These are phyloP conservation scores for Lordiphosa stackelbergi DNA, from an alignment of 1,140 invertebrate genomes.

Conservation along the genomic window DNA sequence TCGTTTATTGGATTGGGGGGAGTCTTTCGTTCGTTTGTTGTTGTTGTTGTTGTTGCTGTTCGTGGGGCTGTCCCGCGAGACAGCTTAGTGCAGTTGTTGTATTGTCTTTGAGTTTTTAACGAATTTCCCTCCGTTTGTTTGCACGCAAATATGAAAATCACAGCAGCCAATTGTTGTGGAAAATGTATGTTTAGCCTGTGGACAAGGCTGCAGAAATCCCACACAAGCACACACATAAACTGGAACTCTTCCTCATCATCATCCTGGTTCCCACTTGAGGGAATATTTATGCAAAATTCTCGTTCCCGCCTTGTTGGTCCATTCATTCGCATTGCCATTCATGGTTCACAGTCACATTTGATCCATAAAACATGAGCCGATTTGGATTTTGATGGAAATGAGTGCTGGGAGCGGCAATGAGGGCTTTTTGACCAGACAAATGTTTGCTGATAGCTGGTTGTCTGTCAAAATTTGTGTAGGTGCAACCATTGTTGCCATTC, in stretches of 20 bases:
- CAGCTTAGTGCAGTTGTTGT: conserved; percentile 50
- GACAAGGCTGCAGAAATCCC: conserved; percentile 38
- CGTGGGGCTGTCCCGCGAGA: conserved; percentile 54
- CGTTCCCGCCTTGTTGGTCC: conserved; percentile 3
- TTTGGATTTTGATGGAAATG: conserved; percentile 19
- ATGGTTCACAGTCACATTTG: conserved; percentile 47
- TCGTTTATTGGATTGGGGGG: conserved; percentile 50
- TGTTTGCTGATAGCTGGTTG: no score
- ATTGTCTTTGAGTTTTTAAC: conserved; percentile 32
- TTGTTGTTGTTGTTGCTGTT: conserved; percentile 47
- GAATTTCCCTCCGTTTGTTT: conserved; percentile 31
- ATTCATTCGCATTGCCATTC: conserved; percentile 36
- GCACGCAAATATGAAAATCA: conserved; percentile 68
- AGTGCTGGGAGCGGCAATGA: no score
- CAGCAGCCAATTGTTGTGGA: conserved; percentile 48
- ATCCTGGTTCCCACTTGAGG: conserved; percentile 37
- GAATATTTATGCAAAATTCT: conserved; percentile 62
- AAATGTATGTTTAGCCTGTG: conserved; percentile 52
- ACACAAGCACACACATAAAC: conserved; percentile 3
- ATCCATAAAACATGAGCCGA: conserved; percentile 68
- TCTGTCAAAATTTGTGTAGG: no score
- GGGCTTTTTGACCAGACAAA: no score
- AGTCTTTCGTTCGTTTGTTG: neutral
- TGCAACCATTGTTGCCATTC: no score
- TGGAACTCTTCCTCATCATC: conserved; percentile 22